A percentile compares a stretch with the other conserved stretches of the same genome.
These are phyloP conservation scores for Agrochola lota DNA, from an alignment of 2,888 invertebrate genomes.

Conservation along the genomic window DNA sequence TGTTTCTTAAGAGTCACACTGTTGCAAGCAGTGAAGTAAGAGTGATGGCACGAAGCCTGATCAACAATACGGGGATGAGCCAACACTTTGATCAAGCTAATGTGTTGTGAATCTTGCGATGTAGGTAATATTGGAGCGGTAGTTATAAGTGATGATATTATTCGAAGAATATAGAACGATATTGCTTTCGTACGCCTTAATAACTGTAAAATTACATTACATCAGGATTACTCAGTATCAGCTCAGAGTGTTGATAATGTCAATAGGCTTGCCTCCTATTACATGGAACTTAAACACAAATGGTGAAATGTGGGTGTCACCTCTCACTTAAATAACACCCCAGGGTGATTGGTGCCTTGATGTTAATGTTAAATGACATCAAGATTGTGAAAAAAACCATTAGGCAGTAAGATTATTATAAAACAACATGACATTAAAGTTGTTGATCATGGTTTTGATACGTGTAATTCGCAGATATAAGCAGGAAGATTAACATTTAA, in stretches of 20 bases:
- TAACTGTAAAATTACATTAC: constrained; percentile 27
- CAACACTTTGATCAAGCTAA: constrained; percentile 45
- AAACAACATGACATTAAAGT: not conserved
- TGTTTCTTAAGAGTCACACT: constrained; percentile 66
- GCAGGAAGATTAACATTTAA: constrained; percentile 32
- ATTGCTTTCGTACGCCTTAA: constrained; percentile 19
- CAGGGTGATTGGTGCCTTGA: not conserved
- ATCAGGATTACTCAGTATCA: constrained; percentile 15
- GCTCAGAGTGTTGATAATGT: constrained; percentile 20
- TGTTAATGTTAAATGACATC: not conserved
- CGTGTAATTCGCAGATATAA: constrained; percentile 3
- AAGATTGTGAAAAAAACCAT: not conserved
- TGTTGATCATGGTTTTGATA: not conserved
- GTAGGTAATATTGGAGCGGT: constrained; percentile 14
- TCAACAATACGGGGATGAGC: constrained; percentile 56
- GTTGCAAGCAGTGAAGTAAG: constrained; percentile 69
- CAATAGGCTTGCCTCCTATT: not conserved
- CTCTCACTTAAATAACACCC: not conserved
- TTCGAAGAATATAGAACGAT: constrained; percentile 17
- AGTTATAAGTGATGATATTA: constrained; percentile 2
- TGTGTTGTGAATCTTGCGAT: constrained; percentile 34
- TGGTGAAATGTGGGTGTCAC: not conserved
- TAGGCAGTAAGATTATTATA: not conserved
- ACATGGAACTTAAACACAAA: not conserved
- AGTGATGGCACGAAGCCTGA: constrained; percentile 55